Conservation (phyloP, 2,113 vertebrate genomes). For the Zapornia atra region DNA sequence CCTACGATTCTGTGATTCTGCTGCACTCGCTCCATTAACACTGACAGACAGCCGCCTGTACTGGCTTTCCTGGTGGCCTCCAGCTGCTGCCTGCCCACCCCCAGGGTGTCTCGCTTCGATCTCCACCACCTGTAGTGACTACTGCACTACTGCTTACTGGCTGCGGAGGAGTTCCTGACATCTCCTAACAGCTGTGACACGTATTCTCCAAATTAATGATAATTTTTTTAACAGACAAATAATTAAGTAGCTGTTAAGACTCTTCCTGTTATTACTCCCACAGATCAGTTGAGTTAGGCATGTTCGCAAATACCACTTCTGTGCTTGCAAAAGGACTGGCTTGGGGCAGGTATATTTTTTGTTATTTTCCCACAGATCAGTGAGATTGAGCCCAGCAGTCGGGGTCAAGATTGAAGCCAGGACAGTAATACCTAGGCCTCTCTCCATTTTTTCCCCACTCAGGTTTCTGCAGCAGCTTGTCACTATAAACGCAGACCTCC, state of each 20-base stretch:
- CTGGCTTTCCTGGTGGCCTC: neutral
- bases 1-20: too few species aligned
- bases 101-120: rapidly evolving
- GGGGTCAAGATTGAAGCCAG: neutral
- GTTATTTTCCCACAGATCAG: neutral
- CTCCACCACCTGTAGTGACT: neutral
- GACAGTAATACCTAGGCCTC: neutral
- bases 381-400: neutral
- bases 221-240: neutral
- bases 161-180: neutral
- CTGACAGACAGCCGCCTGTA: too few species aligned
- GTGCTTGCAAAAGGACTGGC: rapidly evolving
- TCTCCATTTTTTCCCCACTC: too few species aligned
- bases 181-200: neutral
- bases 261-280: neutral
- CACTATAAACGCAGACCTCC: neutral
- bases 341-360: neutral
- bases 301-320: neutral
- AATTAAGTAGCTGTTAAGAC: neutral
- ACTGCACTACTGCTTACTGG: rapidly evolving
- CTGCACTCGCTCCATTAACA: rapidly evolving
- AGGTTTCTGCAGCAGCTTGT: neutral
- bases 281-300: neutral
- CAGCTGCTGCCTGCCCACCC: neutral
- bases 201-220: neutral